phyloP scores from a whole-genome alignment of 92 coral and sea anemone species.

The Phenganax stokvisi region DNA sequence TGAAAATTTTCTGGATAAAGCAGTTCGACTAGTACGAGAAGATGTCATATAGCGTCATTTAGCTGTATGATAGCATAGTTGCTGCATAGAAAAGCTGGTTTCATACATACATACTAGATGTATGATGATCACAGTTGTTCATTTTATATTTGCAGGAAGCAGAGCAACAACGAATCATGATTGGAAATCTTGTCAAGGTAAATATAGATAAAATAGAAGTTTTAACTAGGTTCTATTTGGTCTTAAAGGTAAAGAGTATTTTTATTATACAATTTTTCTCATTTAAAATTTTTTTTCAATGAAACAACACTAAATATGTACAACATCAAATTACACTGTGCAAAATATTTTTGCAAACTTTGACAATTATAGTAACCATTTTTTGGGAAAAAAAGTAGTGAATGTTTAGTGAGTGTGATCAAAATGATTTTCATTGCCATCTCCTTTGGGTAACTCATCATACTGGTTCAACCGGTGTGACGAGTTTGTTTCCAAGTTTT shows the following conservation, averaged over 20 bases:
- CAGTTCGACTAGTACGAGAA: no score
- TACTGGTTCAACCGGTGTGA: background rate
- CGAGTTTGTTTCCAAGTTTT: background rate
- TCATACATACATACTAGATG: background rate
- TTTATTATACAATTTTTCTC: no score
- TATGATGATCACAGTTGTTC: background rate
- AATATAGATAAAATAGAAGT: background rate
- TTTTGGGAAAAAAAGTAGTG: no score
- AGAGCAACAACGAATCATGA: constrained; percentile 81
- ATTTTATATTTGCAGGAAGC: constrained; percentile 71
- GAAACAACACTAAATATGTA: no score
- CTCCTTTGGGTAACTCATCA: background rate
- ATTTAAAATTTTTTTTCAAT: no score
- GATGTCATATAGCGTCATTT: no score
- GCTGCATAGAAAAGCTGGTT: background rate
- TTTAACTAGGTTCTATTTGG: background rate
- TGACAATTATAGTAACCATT: no score
- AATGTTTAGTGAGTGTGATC: background rate
- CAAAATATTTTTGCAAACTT: no score
- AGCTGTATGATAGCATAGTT: background rate
- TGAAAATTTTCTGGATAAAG: background rate
- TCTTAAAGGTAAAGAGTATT: no score
- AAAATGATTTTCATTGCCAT: background rate
- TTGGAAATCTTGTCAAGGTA: constrained; percentile 91
- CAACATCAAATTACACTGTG: no score